These are phyloP conservation scores for Caradrina clavipalpis DNA, from an alignment of 2,888 invertebrate genomes.

Conservation along the genomic window DNA sequence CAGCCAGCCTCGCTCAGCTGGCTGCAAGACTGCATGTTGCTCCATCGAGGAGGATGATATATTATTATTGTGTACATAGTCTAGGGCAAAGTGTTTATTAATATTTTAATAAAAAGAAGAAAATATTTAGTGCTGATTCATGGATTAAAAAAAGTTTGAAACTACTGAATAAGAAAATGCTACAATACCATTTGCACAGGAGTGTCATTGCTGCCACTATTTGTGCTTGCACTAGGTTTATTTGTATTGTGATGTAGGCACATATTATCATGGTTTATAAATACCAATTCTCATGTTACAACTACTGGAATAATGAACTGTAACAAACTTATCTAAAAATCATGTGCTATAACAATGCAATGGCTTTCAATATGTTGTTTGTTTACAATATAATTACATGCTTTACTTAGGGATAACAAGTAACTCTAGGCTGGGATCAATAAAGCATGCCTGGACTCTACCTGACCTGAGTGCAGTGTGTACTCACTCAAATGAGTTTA, in stretches of 20 bases:
- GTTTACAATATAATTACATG: constrained; percentile 5
- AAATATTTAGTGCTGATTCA: too few species aligned
- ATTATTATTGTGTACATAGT: neutral
- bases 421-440: neutral
- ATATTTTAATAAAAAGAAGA: too few species aligned
- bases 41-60: neutral
- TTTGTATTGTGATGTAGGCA: constrained; percentile 2
- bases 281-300: constrained; percentile 13
- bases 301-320: constrained; percentile 28
- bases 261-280: constrained; percentile 8
- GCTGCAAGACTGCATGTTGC: too few species aligned
- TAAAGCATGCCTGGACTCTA: too few species aligned
- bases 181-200: too few species aligned
- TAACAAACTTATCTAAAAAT: constrained; percentile 9
- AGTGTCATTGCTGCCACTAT: constrained; percentile 10
- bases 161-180: too few species aligned
- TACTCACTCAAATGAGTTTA: too few species aligned
- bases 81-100: too few species aligned
- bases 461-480: too few species aligned
- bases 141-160: too few species aligned
- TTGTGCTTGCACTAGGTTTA: constrained; percentile 16
- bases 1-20: neutral
- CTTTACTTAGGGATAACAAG: constrained; percentile 1
- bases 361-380: neutral
- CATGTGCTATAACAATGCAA: neutral